Conservation (phyloP, 2,888 invertebrate species). For the Criorhina ranunculi region DNA sequence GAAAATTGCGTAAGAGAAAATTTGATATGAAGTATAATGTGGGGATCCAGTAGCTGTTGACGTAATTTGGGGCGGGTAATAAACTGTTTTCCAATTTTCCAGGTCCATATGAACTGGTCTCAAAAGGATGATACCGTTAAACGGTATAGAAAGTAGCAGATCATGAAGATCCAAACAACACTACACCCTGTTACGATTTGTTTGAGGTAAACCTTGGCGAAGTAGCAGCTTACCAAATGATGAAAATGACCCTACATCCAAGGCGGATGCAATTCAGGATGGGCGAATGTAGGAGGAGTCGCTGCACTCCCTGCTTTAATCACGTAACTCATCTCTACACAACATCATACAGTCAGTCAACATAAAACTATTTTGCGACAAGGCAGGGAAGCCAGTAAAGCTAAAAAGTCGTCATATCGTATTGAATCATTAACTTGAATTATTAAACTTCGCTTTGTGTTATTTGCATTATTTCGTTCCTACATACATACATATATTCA, state of each 20-base stretch:
- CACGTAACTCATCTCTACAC: too few relatives aligned
- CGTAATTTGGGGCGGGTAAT: constrained; percentile 3
- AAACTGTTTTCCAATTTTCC: background rate
- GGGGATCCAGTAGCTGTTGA: constrained; percentile 1
- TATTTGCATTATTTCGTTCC: too few relatives aligned
- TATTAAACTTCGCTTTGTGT: too few relatives aligned
- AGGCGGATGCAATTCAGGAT: constrained; percentile 15
- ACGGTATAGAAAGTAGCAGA: background rate
- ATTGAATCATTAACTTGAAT: too few relatives aligned
- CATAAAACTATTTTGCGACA: too few relatives aligned
- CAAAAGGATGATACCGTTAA: background rate
- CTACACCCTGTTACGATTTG: background rate
- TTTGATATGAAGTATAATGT: background rate
- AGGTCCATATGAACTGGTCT: too few relatives aligned
- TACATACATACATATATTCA: too few relatives aligned
- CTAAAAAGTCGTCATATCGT: too few relatives aligned
- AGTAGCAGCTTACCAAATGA: background rate
- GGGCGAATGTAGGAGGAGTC: constrained; percentile 11
- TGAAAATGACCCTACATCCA: background rate
- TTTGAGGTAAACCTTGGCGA: constrained; percentile 1
- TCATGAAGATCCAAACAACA: background rate
- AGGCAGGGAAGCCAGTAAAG: too few relatives aligned
- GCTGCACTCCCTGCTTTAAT: too few relatives aligned
- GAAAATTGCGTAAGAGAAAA: too few relatives aligned
- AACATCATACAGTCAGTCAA: too few relatives aligned